Conservation (phyloP, 2,888 invertebrate genomes). For the Drosophila prolongata region DNA sequence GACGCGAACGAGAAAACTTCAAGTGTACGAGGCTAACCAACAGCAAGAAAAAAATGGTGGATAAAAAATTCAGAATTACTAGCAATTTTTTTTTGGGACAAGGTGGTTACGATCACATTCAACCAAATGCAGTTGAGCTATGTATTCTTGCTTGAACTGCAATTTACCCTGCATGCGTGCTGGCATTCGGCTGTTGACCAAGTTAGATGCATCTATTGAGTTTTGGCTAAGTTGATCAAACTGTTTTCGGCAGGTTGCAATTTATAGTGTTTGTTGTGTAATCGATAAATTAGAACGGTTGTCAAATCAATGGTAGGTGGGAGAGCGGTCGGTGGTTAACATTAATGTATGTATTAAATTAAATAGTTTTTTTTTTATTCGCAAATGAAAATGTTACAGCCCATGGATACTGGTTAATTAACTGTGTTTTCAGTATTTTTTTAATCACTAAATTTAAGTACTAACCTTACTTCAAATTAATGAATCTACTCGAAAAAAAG, state of each 20-base stretch:
- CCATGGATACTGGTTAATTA: too few species aligned
- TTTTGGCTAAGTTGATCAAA: slow-evolving; percentile 26
- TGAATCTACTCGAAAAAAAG: too few species aligned
- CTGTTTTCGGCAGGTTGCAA: slow-evolving; percentile 47
- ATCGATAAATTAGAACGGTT: slow-evolving; percentile 32
- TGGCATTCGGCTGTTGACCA: slow-evolving; percentile 29
- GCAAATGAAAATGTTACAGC: too few species aligned
- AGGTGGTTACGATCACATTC: slow-evolving; percentile 41
- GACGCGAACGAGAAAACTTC: slow-evolving; percentile 43
- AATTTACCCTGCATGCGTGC: slow-evolving; percentile 36
- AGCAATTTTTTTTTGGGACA: slow-evolving; percentile 47
- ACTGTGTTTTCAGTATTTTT: too few species aligned
- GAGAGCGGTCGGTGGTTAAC: not conserved
- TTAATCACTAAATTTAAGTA: too few species aligned
- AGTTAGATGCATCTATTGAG: slow-evolving; percentile 27
- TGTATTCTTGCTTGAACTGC: slow-evolving; percentile 17
- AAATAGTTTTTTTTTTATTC: too few species aligned
- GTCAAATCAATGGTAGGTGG: not conserved
- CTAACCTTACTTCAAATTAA: too few species aligned
- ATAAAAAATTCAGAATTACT: slow-evolving; percentile 18
- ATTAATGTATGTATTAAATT: too few species aligned
- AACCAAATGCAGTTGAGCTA: slow-evolving; percentile 29
- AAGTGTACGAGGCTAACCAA: slow-evolving; percentile 3
- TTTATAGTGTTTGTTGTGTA: slow-evolving; percentile 35
- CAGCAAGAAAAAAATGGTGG: slow-evolving; percentile 1